Percentiles rank a stretch among this genome's conserved stretches.
These are phyloP conservation scores for Columba janthina DNA, from an alignment of 2,113 vertebrate species.

Conservation along the genomic window DNA sequence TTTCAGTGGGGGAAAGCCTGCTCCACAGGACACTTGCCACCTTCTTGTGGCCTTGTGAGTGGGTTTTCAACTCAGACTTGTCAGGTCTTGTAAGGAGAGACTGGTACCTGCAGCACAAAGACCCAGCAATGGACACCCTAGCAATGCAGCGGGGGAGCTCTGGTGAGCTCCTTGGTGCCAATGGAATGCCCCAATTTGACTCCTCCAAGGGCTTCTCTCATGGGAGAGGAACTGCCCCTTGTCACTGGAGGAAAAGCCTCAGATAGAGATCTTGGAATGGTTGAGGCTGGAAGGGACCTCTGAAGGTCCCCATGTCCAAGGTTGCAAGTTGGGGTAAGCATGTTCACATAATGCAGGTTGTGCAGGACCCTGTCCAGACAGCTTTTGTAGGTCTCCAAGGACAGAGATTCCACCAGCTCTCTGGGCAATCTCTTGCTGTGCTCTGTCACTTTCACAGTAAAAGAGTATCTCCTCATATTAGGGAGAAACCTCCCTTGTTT, in stretches of 20 bases:
- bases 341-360: neutral
- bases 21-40: neutral
- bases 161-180: neutral
- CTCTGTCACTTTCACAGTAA: neutral
- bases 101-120: neutral
- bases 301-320: neutral
- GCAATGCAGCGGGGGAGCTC: neutral
- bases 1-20: neutral
- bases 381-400: neutral
- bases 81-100: neutral
- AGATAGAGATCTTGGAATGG: neutral
- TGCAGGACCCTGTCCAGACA: neutral
- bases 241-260: neutral
- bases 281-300: neutral
- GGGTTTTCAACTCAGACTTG: neutral
- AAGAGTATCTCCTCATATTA: neutral
- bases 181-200: accelerated
- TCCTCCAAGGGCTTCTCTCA: neutral
- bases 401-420: neutral
- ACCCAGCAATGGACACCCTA: neutral
- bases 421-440: neutral
- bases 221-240: neutral
- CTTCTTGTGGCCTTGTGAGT: accelerated
- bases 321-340: neutral
- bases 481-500: neutral